Percentiles rank a stretch among this genome's conserved stretches.
Conservation (phyloP, 2,888 invertebrate species). For the Lysandra bellargus region DNA sequence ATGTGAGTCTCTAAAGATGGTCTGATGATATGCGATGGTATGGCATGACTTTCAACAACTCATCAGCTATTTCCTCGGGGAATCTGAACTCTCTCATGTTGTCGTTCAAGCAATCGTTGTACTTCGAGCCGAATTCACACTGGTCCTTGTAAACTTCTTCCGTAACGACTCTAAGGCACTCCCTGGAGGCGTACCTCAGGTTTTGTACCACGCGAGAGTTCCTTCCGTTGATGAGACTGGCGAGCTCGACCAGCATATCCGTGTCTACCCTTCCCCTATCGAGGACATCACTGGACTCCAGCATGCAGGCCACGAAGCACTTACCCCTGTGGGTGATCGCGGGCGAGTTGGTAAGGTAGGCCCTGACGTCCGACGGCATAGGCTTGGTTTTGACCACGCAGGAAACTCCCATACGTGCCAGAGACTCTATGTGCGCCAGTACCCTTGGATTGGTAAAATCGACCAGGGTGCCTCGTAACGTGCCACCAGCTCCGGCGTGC, state of each 20-base stretch:
- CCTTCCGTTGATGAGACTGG: slow-evolving; percentile 6
- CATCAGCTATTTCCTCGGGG: not conserved
- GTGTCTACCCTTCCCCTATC: slow-evolving; percentile 65
- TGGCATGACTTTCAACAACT: not conserved
- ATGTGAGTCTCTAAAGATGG: not conserved
- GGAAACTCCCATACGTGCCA: slow-evolving; percentile 70
- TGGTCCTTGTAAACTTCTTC: not conserved
- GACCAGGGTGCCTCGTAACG: slow-evolving; percentile 61
- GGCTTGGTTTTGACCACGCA: slow-evolving; percentile 73
- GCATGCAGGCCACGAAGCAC: slow-evolving; percentile 75
- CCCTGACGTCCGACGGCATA: slow-evolving; percentile 69
- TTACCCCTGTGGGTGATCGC: slow-evolving; percentile 69
- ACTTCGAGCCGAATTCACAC: slow-evolving; percentile 1
- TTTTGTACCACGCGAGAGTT: slow-evolving; percentile 4
- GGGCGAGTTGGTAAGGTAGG: slow-evolving; percentile 72
- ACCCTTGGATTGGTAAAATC: slow-evolving; percentile 71
- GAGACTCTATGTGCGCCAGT: slow-evolving; percentile 66
- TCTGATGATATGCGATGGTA: not conserved
- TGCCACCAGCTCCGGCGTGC: slow-evolving; percentile 37
- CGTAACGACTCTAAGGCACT: not conserved
- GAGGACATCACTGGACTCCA: slow-evolving; percentile 73
- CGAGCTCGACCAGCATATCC: not conserved
- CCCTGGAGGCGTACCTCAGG: not conserved
- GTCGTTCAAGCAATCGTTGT: not conserved
- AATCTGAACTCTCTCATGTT: slow-evolving; percentile 11